Base-by-base conservation (phyloP, 2,113 vertebrate species). In the rabbit (Oryctolagus cuniculus) region DNA sequence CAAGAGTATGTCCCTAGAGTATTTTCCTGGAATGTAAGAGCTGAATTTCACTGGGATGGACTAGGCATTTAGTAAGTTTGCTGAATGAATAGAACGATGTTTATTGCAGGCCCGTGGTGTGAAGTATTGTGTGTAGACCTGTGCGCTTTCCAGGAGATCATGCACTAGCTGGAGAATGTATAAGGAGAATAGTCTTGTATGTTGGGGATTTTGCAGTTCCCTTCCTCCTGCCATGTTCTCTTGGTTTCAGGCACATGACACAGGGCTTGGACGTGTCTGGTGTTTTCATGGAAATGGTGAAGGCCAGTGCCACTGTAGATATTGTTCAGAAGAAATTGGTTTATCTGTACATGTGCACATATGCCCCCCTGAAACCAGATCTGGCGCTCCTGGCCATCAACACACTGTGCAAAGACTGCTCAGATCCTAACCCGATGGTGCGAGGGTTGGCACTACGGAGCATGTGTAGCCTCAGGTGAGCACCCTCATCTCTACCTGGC, bases 261-360 rank as follows among this genome's bases (percentile, higher is more conserved):
- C 99, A 99, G 96, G 99, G 99, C 13, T 96, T 98, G 97, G 99
- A 99, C 83, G 98, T 99, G 80, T 99, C 99, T 2, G 97, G 97
- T 55, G 98, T 99, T 88, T 99, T 99, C 98, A 99, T 99, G 98
- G 99, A 99, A 97, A 99, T 99, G 99, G 99, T 99, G 72, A 99
- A 99, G 98, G 99, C 99, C 10, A 99, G 99, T 82, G 99, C 99
- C 79, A 99, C 99, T 3, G 98, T 99, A 15, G 99, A 99, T 95
- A 97, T 99, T 49, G 99, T 99, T 91, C 99, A 99, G 98, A 99
- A 99, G 98, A 99, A 99, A 96, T 96, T 99, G 96, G 99, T 99
- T 63, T 99, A 99, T 49, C 97, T 99, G 89, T 99, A 99, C 97
- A 98, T 99, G 99, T 99, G 99, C 95, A 98, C 99, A 2, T 99